Conservation (phyloP, 1,140 invertebrate species). For the Drosophila sucinea region DNA sequence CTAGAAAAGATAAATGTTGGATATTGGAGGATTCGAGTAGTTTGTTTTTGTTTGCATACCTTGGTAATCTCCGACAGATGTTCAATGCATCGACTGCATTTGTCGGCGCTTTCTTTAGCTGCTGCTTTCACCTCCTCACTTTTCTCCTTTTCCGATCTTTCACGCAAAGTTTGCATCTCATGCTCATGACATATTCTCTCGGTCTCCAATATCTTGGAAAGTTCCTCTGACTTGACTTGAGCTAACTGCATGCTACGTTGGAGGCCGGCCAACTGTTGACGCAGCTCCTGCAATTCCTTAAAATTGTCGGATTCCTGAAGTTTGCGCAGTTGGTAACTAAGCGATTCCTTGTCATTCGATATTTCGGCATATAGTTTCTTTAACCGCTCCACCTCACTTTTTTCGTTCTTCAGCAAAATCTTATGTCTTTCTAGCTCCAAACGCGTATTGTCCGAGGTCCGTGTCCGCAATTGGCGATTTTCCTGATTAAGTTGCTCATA, state of each 20-base stretch:
- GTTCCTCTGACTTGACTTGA: constrained; percentile 68
- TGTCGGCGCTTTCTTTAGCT: constrained; percentile 49
- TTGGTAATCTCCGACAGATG: constrained; percentile 69
- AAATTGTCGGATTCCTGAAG: constrained; percentile 50
- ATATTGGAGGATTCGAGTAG: not conserved
- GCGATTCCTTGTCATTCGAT: constrained; percentile 67
- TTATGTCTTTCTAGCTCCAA: constrained; percentile 73
- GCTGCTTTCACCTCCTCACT: constrained; percentile 39
- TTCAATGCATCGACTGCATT: constrained; percentile 72
- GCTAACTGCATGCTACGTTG: constrained; percentile 66
- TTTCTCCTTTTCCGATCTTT: constrained; percentile 62
- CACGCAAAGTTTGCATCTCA: constrained; percentile 56
- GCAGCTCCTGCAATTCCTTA: constrained; percentile 67
- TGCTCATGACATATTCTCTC: constrained; percentile 65
- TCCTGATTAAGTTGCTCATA: constrained; percentile 58
- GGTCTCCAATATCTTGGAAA: constrained; percentile 68
- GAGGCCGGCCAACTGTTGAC: constrained; percentile 55
- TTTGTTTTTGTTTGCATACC: constrained; percentile 32
- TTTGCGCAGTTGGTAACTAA: constrained; percentile 67
- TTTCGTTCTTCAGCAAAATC: constrained; percentile 71
- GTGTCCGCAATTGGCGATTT: constrained; percentile 49
- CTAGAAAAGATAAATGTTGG: constrained; percentile 37
- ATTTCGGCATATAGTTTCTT: constrained; percentile 77
- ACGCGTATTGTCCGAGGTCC: constrained; percentile 50
- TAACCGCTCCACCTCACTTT: constrained; percentile 72